Evolutionary conservation across 2,888 invertebrate species (phyloP).

Genomic region (Galerucella calmariensis): DNA sequence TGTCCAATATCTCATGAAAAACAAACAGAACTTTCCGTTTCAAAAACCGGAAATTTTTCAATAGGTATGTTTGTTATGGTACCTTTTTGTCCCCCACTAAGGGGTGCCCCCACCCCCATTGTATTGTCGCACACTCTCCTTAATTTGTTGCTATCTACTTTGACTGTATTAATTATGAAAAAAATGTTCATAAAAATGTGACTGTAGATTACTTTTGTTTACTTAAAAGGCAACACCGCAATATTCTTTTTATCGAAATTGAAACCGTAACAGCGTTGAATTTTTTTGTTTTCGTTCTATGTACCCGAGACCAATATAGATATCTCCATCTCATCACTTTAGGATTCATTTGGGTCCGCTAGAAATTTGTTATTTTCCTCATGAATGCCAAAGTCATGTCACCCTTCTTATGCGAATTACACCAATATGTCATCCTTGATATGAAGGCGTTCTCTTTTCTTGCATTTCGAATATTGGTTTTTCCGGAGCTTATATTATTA

Average conservation of each 20-base stretch:
- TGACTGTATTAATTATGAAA: no score
- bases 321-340: conserved; percentile 29
- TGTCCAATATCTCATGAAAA: no score
- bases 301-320: conserved; percentile 19
- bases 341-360: conserved; percentile 40
- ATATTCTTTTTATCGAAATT: conserved; percentile 17
- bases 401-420: conserved; percentile 39
- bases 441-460: conserved; percentile 31
- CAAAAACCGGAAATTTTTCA: no score
- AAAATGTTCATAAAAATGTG: no score
- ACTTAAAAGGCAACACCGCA: neutral
- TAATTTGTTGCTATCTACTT: no score
- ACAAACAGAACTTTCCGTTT: no score
- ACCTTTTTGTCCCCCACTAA: no score
- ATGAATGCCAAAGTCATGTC: conserved; percentile 34
- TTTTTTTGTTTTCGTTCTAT: conserved; percentile 14
- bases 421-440: conserved; percentile 42
- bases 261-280: neutral
- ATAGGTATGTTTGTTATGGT: no score
- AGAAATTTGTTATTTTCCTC: conserved; percentile 38
- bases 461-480: conserved; percentile 37
- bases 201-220: neutral
- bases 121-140: no score
- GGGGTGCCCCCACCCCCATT: no score
- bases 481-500: conserved; percentile 32